These are phyloP conservation scores for Antedon mediterranea DNA, from an alignment of 53 echinoderm and acorn worm species.

Conservation along the genomic window DNA sequence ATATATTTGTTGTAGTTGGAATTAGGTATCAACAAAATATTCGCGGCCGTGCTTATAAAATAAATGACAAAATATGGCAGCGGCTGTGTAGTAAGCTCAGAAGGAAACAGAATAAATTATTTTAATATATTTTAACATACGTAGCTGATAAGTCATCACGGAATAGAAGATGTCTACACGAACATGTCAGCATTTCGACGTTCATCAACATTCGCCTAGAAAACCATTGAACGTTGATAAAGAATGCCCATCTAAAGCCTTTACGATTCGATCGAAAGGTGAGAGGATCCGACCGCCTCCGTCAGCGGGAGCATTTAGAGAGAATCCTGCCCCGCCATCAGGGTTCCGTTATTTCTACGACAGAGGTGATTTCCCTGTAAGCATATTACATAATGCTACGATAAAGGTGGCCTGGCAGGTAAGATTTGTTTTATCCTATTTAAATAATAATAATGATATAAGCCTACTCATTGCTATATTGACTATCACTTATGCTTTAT, in stretches of 20 bases:
- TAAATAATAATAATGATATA: background rate
- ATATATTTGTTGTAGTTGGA: background rate
- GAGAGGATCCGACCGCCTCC: slow-evolving; percentile 30
- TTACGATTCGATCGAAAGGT: background rate
- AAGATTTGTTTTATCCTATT: slow-evolving; percentile 1
- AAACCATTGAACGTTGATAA: background rate
- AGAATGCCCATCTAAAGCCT: background rate
- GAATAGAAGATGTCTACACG: background rate
- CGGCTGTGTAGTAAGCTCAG: background rate
- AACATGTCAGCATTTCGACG: background rate
- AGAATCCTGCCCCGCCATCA: slow-evolving; percentile 26
- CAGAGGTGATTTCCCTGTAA: slow-evolving; percentile 82
- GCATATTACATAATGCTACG: slow-evolving; percentile 66
- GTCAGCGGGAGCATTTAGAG: slow-evolving; percentile 45
- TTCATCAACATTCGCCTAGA: background rate
- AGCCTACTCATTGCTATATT: too few species aligned
- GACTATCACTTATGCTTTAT: too few species aligned
- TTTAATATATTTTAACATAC: background rate
- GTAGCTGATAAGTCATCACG: too few species aligned
- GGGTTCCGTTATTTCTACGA: slow-evolving; percentile 77
- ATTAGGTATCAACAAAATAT: background rate
- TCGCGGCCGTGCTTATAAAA: too few species aligned
- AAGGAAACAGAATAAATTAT: background rate
- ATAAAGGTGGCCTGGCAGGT: slow-evolving; percentile 98
- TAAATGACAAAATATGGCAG: too few species aligned